phyloP scores from a whole-genome alignment of 2,888 invertebrate species.

The Platycheirus albimanus region DNA sequence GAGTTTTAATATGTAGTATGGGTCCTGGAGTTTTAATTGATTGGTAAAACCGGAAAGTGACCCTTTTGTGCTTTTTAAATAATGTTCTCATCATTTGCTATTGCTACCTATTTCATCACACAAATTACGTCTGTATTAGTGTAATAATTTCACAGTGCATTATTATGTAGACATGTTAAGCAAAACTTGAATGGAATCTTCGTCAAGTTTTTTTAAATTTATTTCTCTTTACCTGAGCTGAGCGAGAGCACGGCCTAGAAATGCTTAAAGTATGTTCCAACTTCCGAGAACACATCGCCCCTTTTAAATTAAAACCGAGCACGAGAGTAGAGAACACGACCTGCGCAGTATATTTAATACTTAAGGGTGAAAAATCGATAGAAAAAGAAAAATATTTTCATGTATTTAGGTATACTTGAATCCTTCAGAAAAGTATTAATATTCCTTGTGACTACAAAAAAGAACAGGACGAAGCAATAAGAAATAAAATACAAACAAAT shows the following conservation, averaged over 20 bases:
- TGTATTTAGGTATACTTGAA: too few relatives aligned
- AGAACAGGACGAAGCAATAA: constrained; percentile 19
- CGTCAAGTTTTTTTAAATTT: constrained; percentile 51
- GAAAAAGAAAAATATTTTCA: constrained; percentile 7
- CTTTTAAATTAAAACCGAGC: neutral
- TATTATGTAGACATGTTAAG: neutral
- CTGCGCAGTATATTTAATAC: constrained; percentile 45
- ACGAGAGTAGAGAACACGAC: neutral
- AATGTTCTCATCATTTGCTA: constrained; percentile 25
- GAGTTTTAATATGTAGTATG: too few relatives aligned
- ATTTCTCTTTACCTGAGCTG: constrained; percentile 16
- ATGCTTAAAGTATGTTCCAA: neutral
- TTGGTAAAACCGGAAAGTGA: constrained; percentile 48
- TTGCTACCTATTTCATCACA: constrained; percentile 5
- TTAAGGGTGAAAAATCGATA: constrained; percentile 58
- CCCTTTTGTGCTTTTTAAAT: constrained; percentile 49
- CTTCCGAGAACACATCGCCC: neutral
- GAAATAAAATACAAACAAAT: constrained; percentile 31
- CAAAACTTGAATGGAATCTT: constrained; percentile 48
- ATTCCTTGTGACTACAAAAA: constrained; percentile 42
- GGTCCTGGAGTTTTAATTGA: constrained; percentile 2
- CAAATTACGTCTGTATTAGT: neutral
- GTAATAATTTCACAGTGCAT: too few relatives aligned
- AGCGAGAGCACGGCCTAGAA: constrained; percentile 39
- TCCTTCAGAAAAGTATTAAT: constrained; percentile 59